Percentiles rank a stretch among this genome's conserved stretches.
phyloP scores from a whole-genome alignment of 2,888 invertebrate species.

The Belgica antarctica region DNA sequence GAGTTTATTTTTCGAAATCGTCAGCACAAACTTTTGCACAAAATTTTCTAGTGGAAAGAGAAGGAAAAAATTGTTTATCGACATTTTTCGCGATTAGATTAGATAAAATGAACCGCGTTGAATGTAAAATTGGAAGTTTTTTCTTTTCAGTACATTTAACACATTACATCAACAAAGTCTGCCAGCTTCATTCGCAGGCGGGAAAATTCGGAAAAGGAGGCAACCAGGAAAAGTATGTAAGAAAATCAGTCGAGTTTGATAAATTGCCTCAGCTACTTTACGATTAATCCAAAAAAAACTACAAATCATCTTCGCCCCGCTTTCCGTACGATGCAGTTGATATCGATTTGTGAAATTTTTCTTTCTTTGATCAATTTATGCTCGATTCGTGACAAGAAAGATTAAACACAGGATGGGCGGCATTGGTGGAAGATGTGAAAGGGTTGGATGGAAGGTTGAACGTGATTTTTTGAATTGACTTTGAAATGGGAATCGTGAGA shows the following conservation, averaged over 20 bases:
- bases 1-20: too few relatives aligned
- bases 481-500: too few relatives aligned
- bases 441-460: too few relatives aligned
- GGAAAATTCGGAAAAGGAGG: neutral
- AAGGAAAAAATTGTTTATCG: neutral
- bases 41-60: neutral
- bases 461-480: too few relatives aligned
- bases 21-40: neutral
- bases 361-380: neutral
- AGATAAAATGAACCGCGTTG: conserved; percentile 8
- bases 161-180: conserved; percentile 1
- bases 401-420: too few relatives aligned
- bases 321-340: neutral
- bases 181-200: neutral
- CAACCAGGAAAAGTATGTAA: neutral
- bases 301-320: conserved; percentile 3
- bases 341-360: neutral
- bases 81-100: conserved; percentile 14
- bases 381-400: neutral
- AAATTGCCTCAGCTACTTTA: neutral
- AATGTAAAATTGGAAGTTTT: neutral
- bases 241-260: too few relatives aligned
- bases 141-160: conserved; percentile 8
- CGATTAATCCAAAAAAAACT: neutral
- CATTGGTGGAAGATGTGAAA: too few relatives aligned